Base-by-base conservation (phyloP, 2,888 invertebrate species). In the Pteria penguin region DNA sequence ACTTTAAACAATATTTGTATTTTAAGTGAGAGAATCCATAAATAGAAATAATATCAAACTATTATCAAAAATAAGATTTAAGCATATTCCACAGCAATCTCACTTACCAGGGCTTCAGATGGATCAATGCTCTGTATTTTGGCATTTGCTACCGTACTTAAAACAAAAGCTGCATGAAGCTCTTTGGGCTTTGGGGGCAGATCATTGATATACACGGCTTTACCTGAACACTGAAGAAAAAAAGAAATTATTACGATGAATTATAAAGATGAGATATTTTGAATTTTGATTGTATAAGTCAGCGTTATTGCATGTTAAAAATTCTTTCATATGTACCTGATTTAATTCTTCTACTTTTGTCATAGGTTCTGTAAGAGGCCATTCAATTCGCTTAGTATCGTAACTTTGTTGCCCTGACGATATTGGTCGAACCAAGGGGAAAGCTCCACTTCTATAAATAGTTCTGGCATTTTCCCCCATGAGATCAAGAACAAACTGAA, bases 131-230 rank as follows among this genome's bases (percentile, higher is more conserved):
- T 93, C 24, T 90, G 92, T 70, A 96, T 93, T 79, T 93, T 94
- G 0, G 95, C 95, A 74, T 76, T 93, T 89, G 73, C 93, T 89
- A 88, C 94, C 92, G 63, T 94, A 69, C 95, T 94, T 1, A 94
- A 91, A 0, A 96, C 96, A 86, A 96, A 95, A 4, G 95, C 94
- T 24, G 94, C 96, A 90, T 94, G 95, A 0, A 96, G 93, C 92
- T 97, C 96, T 78, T 94, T 93, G 0, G 94, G 94, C 65, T 61
- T 54, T 1, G 73, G 72, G 4, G 86, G 82, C 4, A 87, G 93
- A 89, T 97, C 97, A 88, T 95, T 95, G 24, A 95, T 93, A 91
- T 95, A 97, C 72, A 94, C 94, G 0, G 96, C 96, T 90, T 96
- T 96, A 0, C 97, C 97, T 84, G 88, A 77, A 1, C 88, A 83